phyloP scores from a whole-genome alignment of 2,888 invertebrate genomes.

The Pseudococcus jackbeardsleyi region DNA sequence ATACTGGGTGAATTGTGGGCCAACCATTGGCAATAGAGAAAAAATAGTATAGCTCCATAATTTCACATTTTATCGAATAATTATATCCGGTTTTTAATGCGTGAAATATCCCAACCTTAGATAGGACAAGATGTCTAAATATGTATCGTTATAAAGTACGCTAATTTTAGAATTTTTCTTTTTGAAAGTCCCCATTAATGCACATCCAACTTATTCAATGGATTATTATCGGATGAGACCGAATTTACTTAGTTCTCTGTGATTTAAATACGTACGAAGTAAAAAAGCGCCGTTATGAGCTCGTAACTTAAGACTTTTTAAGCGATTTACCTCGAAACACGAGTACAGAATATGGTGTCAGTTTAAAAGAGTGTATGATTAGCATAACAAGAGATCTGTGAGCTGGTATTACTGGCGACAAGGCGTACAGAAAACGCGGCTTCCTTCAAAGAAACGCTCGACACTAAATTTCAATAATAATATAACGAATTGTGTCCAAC shows the following conservation, averaged over 20 bases:
- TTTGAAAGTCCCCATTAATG: not conserved
- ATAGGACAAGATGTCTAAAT: slow-evolving; percentile 9
- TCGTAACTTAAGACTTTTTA: slow-evolving; percentile 61
- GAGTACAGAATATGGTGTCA: slow-evolving; percentile 45
- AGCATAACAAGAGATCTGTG: slow-evolving; percentile 63
- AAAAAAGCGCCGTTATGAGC: slow-evolving; percentile 50
- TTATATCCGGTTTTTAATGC: slow-evolving; percentile 3
- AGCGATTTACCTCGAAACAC: slow-evolving; percentile 59
- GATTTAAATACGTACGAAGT: slow-evolving; percentile 50
- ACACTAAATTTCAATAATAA: slow-evolving; percentile 64
- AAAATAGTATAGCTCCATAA: not conserved
- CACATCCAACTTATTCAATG: not conserved
- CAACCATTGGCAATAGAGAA: not conserved
- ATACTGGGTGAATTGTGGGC: not conserved
- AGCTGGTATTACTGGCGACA: slow-evolving; percentile 61
- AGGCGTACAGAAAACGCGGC: slow-evolving; percentile 60
- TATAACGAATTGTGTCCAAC: slow-evolving; percentile 61
- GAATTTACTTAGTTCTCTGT: slow-evolving; percentile 29
- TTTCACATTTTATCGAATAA: slow-evolving; percentile 6
- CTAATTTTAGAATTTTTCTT: not conserved
- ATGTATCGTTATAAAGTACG: slow-evolving; percentile 15
- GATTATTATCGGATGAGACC: slow-evolving; percentile 32
- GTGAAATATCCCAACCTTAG: not conserved
- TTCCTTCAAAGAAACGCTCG: slow-evolving; percentile 59
- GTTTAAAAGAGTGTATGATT: slow-evolving; percentile 59